Conservation (phyloP, 1,140 invertebrate genomes). For the Drosophila rhopaloa region DNA sequence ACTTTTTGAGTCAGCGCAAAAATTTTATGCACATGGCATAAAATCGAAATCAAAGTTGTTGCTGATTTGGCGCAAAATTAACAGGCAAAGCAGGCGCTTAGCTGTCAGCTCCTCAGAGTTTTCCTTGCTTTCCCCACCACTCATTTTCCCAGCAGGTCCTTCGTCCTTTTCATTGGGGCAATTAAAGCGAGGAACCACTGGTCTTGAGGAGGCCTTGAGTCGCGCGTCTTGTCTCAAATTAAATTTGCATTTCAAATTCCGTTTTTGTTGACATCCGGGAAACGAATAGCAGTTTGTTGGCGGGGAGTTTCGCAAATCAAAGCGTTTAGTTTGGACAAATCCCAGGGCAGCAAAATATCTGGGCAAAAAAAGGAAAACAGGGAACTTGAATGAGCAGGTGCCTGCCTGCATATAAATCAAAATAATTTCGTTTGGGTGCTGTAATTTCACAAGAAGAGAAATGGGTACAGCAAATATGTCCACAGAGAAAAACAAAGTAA, state of each 20-base stretch:
- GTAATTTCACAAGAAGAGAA: slow-evolving; percentile 58
- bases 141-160: slow-evolving; percentile 1
- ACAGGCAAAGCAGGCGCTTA: slow-evolving; percentile 66
- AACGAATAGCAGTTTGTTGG: slow-evolving; percentile 5
- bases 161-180: slow-evolving; percentile 42
- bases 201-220: slow-evolving; percentile 17
- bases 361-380: neutral
- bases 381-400: slow-evolving; percentile 30
- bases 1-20: slow-evolving; percentile 67
- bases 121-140: slow-evolving; percentile 2
- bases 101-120: slow-evolving; percentile 35
- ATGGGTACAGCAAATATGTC: neutral
- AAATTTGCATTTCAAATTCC: slow-evolving; percentile 82
- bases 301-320: slow-evolving; percentile 57
- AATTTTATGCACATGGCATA: slow-evolving; percentile 76
- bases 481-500: neutral
- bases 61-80: slow-evolving; percentile 80
- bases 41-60: slow-evolving; percentile 78
- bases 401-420: slow-evolving; percentile 77
- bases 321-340: slow-evolving; percentile 77
- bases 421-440: slow-evolving; percentile 76
- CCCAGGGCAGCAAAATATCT: slow-evolving; percentile 15
- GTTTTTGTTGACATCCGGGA: slow-evolving; percentile 59
- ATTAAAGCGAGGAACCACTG: slow-evolving; percentile 43
- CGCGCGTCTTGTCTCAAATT: slow-evolving; percentile 73